Percentiles rank a stretch among this genome's conserved stretches.
These are phyloP conservation scores for Nudaria mundana DNA, from an alignment of 2,888 invertebrate species.

Conservation along the genomic window DNA sequence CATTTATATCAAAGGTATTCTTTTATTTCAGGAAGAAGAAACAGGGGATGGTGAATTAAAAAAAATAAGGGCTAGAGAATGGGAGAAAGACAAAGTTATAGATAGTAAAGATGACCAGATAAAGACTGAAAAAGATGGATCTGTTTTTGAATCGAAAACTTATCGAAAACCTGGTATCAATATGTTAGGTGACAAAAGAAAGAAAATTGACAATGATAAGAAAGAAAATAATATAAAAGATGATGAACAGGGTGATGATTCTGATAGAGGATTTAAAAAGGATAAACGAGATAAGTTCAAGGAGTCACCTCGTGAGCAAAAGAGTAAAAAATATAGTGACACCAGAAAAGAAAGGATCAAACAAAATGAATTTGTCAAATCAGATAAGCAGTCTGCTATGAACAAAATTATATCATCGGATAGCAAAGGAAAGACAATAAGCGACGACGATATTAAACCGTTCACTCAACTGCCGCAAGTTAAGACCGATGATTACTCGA, in stretches of 20 bases:
- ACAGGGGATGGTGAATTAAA: constrained; percentile 65
- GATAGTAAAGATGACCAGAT: constrained; percentile 60
- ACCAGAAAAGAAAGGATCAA: constrained; percentile 71
- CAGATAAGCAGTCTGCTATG: constrained; percentile 63
- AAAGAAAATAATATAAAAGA: constrained; percentile 65
- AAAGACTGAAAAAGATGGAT: constrained; percentile 57
- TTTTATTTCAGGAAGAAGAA: constrained; percentile 66
- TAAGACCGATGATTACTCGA: constrained; percentile 72
- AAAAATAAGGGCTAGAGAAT: constrained; percentile 72
- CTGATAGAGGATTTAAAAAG: constrained; percentile 56
- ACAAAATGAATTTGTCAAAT: constrained; percentile 53
- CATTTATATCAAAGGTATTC: not conserved
- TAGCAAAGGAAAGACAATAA: constrained; percentile 58
- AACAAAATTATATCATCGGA: constrained; percentile 64
- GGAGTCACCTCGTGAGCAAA: constrained; percentile 70
- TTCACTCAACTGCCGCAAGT: constrained; percentile 76
- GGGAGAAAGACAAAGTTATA: constrained; percentile 65
- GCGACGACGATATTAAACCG: constrained; percentile 71
- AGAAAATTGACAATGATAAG: constrained; percentile 67
- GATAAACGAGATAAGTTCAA: constrained; percentile 67
- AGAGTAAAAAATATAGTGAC: constrained; percentile 76
- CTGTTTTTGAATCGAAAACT: constrained; percentile 67
- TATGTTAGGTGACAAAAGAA: constrained; percentile 67
- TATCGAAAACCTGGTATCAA: constrained; percentile 59
- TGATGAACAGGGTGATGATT: constrained; percentile 64